Percentiles rank a stretch among this genome's conserved stretches.
These are phyloP conservation scores for Hemicrepidius hirtus DNA, from an alignment of 2,888 invertebrate species.

Conservation along the genomic window DNA sequence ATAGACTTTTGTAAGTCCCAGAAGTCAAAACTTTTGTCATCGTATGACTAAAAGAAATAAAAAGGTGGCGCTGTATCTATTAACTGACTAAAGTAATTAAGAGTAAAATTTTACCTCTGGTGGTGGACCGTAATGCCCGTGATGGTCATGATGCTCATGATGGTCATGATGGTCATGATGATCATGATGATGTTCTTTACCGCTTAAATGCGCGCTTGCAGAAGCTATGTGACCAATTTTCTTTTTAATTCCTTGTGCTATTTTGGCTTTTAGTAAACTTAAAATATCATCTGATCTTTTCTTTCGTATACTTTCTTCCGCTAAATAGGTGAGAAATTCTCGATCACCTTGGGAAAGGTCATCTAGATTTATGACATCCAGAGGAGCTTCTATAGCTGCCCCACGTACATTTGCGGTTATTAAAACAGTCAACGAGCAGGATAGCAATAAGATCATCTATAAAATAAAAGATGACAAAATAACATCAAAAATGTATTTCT, in stretches of 20 bases:
- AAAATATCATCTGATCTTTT: constrained; percentile 70
- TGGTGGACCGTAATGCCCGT: constrained; percentile 47
- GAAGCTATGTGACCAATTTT: constrained; percentile 75
- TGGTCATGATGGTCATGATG: no score
- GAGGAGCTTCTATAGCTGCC: constrained; percentile 62
- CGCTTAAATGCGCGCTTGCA: constrained; percentile 72
- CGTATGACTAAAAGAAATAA: constrained; percentile 62
- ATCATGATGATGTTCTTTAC: constrained; percentile 71
- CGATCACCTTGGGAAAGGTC: constrained; percentile 63
- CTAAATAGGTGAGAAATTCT: constrained; percentile 60
- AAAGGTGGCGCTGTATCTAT: no score
- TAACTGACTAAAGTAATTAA: not conserved
- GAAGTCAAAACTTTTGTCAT: constrained; percentile 66
- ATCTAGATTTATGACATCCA: constrained; percentile 62
- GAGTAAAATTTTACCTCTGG: constrained; percentile 23
- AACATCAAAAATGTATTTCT: no score
- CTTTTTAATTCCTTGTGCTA: constrained; percentile 73
- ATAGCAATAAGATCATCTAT: constrained; percentile 59
- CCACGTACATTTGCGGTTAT: constrained; percentile 49
- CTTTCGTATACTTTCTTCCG: constrained; percentile 59
- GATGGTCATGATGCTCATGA: no score
- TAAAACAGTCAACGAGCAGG: constrained; percentile 50
- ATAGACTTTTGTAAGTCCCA: constrained; percentile 89
- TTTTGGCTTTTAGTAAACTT: constrained; percentile 72
- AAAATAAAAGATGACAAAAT: constrained; percentile 47